A percentile compares a stretch with the other conserved stretches of the same genome.
These are phyloP conservation scores for Styela plicata DNA, from an alignment of 23 tunicate species.

Conservation along the genomic window DNA sequence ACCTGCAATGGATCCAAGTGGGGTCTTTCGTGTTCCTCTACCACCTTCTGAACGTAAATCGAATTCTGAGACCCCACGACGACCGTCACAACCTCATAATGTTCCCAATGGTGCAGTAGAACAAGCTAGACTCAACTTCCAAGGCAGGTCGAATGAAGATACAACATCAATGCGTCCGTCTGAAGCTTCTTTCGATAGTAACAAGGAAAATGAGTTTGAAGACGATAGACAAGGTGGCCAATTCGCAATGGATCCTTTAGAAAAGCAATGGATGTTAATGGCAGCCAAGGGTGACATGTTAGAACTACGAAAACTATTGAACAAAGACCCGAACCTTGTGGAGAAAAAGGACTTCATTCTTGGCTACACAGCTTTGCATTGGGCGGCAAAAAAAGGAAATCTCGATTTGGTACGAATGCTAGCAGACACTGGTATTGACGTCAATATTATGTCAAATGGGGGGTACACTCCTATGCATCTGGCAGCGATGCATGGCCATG, in stretches of 20 bases:
- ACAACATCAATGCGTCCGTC: constrained; percentile 58
- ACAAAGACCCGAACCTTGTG: constrained; percentile 50
- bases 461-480: constrained; percentile 79
- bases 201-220: constrained; percentile 32
- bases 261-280: constrained; percentile 68
- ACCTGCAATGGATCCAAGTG: constrained; percentile 8
- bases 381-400: constrained; percentile 93
- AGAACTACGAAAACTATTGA: constrained; percentile 68
- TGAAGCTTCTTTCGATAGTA: constrained; percentile 73
- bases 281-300: constrained; percentile 60
- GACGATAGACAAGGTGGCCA: neutral
- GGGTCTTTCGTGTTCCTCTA: neutral
- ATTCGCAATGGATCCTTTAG: constrained; percentile 41
- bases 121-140: constrained; percentile 71
- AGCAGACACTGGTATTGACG: constrained; percentile 58
- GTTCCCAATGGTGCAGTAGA: constrained; percentile 59
- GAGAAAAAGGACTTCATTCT: constrained; percentile 44
- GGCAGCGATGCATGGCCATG: constrained; percentile 85
- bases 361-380: constrained; percentile 63
- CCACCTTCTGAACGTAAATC: neutral
- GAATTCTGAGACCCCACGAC: constrained; percentile 6
- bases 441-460: constrained; percentile 61
- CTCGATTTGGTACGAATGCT: constrained; percentile 56
- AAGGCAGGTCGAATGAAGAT: constrained; percentile 49
- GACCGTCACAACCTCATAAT: neutral